These are phyloP conservation scores for Procambarus clarkii DNA, from an alignment of 1,140 invertebrate genomes.

Conservation along the genomic window DNA sequence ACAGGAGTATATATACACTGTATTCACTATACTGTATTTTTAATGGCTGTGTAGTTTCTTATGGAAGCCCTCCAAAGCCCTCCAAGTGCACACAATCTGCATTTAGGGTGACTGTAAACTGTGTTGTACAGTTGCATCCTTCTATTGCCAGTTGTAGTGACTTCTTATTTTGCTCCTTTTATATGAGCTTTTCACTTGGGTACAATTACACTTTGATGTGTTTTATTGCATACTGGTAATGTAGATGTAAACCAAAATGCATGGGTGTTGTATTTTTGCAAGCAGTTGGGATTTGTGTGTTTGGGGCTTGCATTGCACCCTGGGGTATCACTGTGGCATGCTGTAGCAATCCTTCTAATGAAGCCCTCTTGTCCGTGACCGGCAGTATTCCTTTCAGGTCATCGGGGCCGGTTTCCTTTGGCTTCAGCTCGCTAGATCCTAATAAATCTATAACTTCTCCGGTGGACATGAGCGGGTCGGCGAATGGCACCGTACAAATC, in stretches of 20 bases:
- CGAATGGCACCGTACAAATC: constrained; percentile 74
- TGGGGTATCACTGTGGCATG: constrained; percentile 12
- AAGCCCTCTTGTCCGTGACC: constrained; percentile 47
- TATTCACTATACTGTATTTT: no score
- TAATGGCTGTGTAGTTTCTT: no score
- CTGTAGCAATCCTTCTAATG: constrained; percentile 27
- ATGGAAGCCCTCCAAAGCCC: no score
- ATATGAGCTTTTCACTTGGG: not conserved
- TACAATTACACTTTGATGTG: not conserved
- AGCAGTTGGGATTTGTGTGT: not conserved
- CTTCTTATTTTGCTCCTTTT: not conserved
- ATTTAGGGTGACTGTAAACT: not conserved
- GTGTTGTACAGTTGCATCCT: not conserved
- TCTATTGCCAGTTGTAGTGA: not conserved
- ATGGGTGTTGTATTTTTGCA: not conserved
- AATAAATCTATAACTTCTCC: constrained; percentile 74
- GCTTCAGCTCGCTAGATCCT: constrained; percentile 88
- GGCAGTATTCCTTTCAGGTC: constrained; percentile 77
- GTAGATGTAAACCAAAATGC: not conserved
- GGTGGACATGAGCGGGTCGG: constrained; percentile 76
- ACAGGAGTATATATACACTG: no score
- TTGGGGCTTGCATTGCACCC: not conserved
- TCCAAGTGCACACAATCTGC: not conserved
- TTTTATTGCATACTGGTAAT: not conserved
- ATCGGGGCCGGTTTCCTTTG: constrained; percentile 90